Base-by-base conservation (phyloP, 2,888 invertebrate genomes). In the Hydriomena furcata region DNA sequence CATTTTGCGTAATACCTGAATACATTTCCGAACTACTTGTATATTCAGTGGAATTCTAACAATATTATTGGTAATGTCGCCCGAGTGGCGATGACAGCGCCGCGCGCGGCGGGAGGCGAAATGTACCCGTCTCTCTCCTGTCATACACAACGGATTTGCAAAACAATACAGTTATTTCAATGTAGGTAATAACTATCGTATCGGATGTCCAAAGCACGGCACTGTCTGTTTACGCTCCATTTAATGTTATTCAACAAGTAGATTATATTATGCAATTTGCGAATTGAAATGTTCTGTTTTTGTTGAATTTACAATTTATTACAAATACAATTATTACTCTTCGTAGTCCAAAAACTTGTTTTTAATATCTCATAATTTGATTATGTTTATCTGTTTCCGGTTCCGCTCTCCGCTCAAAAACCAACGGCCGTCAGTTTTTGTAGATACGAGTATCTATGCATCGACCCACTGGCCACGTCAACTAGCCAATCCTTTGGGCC, bases 21-120 rank as follows among this genome's bases (percentile, higher is more conserved):
- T 45, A 37, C 11, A 24, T 37, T 38, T 7, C 12, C n/a, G 38
- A 10, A 6, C 11, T 23, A 23, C 6, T n/a, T n/a, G n/a, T n/a
- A n/a, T n/a, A n/a, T n/a, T n/a, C n/a, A n/a, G n/a, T n/a, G 28
- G 35, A 2, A 31, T 40, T 51, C 28, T 47, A 45, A 40, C 30
- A 58, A 63, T 70, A 70, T 62, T 71, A 68, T 68, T 68, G 57
- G 53, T 72, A 76, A 71, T 72, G 68, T 71, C 66, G 61, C 45
- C 58, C 62, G 82, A 75, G 73, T 86, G 86, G 74, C 73, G 74
- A 73, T 76, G 87, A 86, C 87, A 86, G 82, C 79, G 76, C 73
- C 71, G 63, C 75, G 68, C 80, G 69, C 79, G 71, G 75, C 75
- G 77, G 79, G 75, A 65, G 77, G 73, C 70, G 70, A 68, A 78